These are phyloP conservation scores for Carollia perspicillata DNA, from an alignment of 2,113 vertebrate species.

Conservation along the genomic window DNA sequence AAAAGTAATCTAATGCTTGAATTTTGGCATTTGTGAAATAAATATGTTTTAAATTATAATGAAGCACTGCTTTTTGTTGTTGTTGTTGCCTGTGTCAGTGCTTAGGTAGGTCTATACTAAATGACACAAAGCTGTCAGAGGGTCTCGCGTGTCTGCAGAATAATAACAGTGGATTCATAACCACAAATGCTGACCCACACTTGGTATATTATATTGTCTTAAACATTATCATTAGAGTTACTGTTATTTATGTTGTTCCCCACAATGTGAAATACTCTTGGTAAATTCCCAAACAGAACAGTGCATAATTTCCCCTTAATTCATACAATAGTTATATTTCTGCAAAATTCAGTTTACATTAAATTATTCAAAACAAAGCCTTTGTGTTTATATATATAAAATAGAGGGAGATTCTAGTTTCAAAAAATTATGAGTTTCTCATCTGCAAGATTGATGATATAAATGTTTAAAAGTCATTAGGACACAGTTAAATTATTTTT, in stretches of 20 bases:
- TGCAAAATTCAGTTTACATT: not conserved
- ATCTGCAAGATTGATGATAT: not conserved
- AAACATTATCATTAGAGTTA: not conserved
- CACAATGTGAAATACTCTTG: not conserved
- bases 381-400: not conserved
- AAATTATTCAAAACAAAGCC: not conserved
- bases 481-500: not conserved
- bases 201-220: not conserved
- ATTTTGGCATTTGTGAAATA: not conserved
- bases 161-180: not conserved
- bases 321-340: not conserved
- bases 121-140: not conserved
- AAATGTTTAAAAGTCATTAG: not conserved
- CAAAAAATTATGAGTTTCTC: not conserved
- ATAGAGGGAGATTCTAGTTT: not conserved
- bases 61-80: not conserved
- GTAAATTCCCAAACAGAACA: not conserved
- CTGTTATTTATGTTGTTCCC: not conserved
- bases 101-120: not conserved
- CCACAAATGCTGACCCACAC: not conserved
- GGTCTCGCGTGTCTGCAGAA: not conserved
- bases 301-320: not conserved
- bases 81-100: not conserved
- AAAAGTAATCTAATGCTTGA: not conserved
- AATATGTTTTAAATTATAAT: not conserved